Percentiles rank a stretch among this genome's conserved stretches.
These are phyloP conservation scores for Rhyacophila brunnea DNA, from an alignment of 1,140 invertebrate genomes.

Conservation along the genomic window DNA sequence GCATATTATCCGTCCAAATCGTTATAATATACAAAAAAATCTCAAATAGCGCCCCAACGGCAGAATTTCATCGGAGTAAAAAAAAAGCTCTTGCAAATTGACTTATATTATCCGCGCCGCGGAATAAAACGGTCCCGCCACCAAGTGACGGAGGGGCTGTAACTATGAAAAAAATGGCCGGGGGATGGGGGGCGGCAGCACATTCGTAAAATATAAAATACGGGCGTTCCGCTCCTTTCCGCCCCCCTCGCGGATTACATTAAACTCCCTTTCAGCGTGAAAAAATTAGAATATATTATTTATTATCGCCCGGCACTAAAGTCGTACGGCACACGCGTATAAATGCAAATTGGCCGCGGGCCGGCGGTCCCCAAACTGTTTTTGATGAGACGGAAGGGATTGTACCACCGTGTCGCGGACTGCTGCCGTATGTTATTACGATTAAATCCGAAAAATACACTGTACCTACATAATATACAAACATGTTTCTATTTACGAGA, in stretches of 20 bases:
- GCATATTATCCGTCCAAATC: too few relatives aligned
- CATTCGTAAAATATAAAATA: constrained; percentile 33
- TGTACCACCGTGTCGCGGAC: too few relatives aligned
- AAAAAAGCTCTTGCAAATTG: constrained; percentile 33
- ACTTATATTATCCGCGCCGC: constrained; percentile 35
- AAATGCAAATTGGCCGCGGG: constrained; percentile 36
- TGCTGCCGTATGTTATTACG: too few relatives aligned
- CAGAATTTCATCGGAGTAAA: constrained; percentile 27
- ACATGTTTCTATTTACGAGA: too few relatives aligned
- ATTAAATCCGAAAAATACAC: too few relatives aligned
- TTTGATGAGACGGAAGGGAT: too few relatives aligned
- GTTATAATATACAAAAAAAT: too few relatives aligned
- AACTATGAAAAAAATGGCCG: too few relatives aligned
- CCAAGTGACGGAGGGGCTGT: not conserved
- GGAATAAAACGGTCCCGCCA: not conserved
- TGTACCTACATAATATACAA: too few relatives aligned
- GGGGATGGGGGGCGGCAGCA: too few relatives aligned
- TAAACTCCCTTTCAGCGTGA: constrained; percentile 36
- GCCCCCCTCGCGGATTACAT: constrained; percentile 25
- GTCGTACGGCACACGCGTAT: constrained; percentile 35
- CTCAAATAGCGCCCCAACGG: not conserved
- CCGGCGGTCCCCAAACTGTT: too few relatives aligned
- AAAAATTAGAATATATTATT: constrained; percentile 38
- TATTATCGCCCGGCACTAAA: constrained; percentile 33
- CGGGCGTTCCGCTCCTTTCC: constrained; percentile 11